Evolutionary conservation across 2,888 invertebrate species (phyloP).

Genomic region (Eurytoma adleriae): DNA sequence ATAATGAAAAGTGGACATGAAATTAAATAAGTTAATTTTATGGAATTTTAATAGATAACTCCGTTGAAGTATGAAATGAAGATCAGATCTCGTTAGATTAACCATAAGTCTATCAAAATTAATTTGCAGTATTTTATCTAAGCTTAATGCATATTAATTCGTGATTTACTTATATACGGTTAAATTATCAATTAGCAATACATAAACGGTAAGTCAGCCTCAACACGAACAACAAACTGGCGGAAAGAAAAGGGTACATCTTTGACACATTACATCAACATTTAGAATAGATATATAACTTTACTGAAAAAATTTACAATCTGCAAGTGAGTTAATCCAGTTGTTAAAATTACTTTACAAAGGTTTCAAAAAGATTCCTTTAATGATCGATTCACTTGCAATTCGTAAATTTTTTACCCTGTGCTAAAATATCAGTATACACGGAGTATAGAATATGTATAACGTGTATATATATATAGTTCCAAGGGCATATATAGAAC

Average conservation of each 20-base stretch:
- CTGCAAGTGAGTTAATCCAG: background rate
- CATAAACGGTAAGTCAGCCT: constrained; percentile 47
- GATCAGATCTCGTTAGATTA: too few relatives aligned
- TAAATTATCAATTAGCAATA: constrained; percentile 26
- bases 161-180: too few relatives aligned
- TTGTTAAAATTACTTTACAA: background rate
- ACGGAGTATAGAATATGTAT: constrained; percentile 4
- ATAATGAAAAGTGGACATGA: too few relatives aligned
- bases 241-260: constrained; percentile 28
- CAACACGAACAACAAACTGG: constrained; percentile 35
- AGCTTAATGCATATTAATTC: too few relatives aligned
- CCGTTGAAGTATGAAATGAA: too few relatives aligned
- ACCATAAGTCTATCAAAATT: background rate
- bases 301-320: constrained; percentile 26
- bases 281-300: constrained; percentile 17
- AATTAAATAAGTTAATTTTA: too few relatives aligned
- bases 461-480: constrained; percentile 18
- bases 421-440: constrained; percentile 10
- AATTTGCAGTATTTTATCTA: background rate
- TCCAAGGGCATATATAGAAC: constrained; percentile 25
- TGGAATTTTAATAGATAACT: too few relatives aligned
- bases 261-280: constrained; percentile 41
- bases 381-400: constrained; percentile 14
- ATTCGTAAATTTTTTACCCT: constrained; percentile 4
- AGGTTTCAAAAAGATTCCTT: too few relatives aligned